A percentile compares a stretch with the other conserved stretches of the same genome.
Evolutionary conservation across 2,113 vertebrate species (phyloP).

Genomic region (Zootoca vivipara): DNA sequence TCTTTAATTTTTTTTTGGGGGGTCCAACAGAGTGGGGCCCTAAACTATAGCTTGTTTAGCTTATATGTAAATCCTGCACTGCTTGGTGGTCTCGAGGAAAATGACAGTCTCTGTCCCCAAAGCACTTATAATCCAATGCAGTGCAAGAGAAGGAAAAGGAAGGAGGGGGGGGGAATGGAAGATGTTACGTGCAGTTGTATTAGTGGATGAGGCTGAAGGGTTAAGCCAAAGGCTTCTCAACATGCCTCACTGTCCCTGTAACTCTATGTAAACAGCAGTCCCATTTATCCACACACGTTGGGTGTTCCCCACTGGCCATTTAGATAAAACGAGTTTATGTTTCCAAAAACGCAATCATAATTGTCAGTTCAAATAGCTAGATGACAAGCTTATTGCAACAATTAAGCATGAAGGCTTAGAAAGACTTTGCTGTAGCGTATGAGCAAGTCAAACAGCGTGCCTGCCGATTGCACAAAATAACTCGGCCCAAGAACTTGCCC

Average conservation of each 20-base stretch:
- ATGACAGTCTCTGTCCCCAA: not conserved
- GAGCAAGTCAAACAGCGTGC: conserved; percentile 42
- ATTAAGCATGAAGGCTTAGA: conserved; percentile 35
- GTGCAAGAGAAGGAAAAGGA: not conserved
- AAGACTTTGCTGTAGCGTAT: conserved; percentile 17
- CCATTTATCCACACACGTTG: not conserved
- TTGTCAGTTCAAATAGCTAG: conserved; percentile 40
- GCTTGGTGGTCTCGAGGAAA: not conserved
- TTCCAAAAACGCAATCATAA: conserved; percentile 35
- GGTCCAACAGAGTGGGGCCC: too few relatives aligned
- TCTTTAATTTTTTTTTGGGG: too few relatives aligned
- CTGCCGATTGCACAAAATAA: conserved; percentile 33
- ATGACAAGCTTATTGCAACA: conserved; percentile 45
- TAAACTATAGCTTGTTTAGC: too few relatives aligned
- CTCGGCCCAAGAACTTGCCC: conserved; percentile 30
- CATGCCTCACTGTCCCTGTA: not conserved
- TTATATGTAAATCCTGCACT: too few relatives aligned
- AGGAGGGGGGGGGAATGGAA: not conserved
- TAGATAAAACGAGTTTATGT: conserved; percentile 18
- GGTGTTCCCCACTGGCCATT: conserved; percentile 26
- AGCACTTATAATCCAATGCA: not conserved
- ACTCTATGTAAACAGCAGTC: conserved; percentile 8
- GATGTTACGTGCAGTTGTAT: not conserved
- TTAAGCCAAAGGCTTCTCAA: not conserved
- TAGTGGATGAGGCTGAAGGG: not conserved